Evolutionary conservation across 2,113 vertebrate genomes (phyloP).

Genomic region (Neodontobutis hainanensis): DNA sequence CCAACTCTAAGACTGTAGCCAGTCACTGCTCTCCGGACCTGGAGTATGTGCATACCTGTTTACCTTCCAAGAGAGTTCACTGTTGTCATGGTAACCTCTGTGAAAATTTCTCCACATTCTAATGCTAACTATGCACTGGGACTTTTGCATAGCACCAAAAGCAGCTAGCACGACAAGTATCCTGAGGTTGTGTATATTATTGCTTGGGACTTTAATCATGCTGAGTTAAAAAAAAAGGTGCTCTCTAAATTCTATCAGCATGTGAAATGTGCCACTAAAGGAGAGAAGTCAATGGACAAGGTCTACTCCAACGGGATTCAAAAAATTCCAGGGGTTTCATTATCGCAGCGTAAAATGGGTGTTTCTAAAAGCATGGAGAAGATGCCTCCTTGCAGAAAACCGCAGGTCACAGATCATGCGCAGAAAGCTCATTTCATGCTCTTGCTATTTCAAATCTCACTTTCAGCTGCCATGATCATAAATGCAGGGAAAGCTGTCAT

Average conservation of each 20-base stretch:
- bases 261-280: background rate
- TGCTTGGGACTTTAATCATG: background rate
- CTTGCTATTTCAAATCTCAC: too few relatives aligned
- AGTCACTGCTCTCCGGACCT: background rate
- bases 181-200: background rate
- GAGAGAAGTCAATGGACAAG: background rate
- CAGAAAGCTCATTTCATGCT: too few relatives aligned
- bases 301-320: background rate
- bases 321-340: too few relatives aligned
- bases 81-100: background rate
- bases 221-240: background rate
- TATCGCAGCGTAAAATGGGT: too few relatives aligned
- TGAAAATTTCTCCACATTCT: background rate
- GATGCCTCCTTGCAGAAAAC: too few relatives aligned
- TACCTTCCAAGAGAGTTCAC: background rate
- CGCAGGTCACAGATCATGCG: too few relatives aligned
- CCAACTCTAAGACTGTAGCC: too few relatives aligned
- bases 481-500: too few relatives aligned
- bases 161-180: background rate
- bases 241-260: background rate
- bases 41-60: background rate
- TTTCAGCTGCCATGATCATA: too few relatives aligned
- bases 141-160: background rate
- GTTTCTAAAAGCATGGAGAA: too few relatives aligned
- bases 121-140: background rate